These are phyloP conservation scores for Chrysolina americana DNA, from an alignment of 2,888 invertebrate genomes.

Conservation along the genomic window DNA sequence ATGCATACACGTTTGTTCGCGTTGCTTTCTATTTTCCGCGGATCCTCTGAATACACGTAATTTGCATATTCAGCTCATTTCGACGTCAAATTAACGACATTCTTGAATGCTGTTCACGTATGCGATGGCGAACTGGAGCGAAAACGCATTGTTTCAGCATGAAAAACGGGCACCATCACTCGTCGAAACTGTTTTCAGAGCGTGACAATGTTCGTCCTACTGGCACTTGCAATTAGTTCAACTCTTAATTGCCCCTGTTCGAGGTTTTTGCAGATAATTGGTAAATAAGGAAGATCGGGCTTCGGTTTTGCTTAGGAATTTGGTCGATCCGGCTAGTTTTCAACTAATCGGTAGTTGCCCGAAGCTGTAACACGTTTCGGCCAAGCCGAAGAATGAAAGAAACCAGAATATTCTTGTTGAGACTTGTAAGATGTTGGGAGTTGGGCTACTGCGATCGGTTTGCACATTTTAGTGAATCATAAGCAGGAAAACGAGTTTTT, in stretches of 20 bases:
- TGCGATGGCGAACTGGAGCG: slow-evolving; percentile 23
- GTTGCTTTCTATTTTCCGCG: slow-evolving; percentile 19
- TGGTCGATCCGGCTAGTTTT: too few relatives aligned
- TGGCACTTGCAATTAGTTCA: neutral
- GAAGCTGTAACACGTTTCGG: too few relatives aligned
- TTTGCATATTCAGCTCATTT: slow-evolving; percentile 20
- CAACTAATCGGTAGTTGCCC: too few relatives aligned
- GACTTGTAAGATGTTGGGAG: too few relatives aligned
- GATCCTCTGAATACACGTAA: slow-evolving; percentile 12
- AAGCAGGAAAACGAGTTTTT: too few relatives aligned
- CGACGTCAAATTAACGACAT: slow-evolving; percentile 1
- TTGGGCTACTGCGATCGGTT: too few relatives aligned
- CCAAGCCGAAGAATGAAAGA: too few relatives aligned
- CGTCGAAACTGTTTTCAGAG: slow-evolving; percentile 24
- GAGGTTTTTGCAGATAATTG: neutral
- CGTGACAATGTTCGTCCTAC: slow-evolving; percentile 24
- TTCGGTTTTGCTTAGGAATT: too few relatives aligned
- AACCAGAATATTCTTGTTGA: too few relatives aligned
- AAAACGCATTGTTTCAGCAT: slow-evolving; percentile 26
- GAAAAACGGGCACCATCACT: slow-evolving; percentile 11
- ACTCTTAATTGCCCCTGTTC: neutral
- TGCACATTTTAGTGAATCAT: too few relatives aligned
- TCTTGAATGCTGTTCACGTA: neutral
- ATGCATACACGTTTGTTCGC: slow-evolving; percentile 17
- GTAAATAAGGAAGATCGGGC: too few relatives aligned